Evolutionary conservation across 23 tunicate species (phyloP), one percentile per base, ranked within the genome.

Genomic region (Halocynthia aurantium): DNA sequence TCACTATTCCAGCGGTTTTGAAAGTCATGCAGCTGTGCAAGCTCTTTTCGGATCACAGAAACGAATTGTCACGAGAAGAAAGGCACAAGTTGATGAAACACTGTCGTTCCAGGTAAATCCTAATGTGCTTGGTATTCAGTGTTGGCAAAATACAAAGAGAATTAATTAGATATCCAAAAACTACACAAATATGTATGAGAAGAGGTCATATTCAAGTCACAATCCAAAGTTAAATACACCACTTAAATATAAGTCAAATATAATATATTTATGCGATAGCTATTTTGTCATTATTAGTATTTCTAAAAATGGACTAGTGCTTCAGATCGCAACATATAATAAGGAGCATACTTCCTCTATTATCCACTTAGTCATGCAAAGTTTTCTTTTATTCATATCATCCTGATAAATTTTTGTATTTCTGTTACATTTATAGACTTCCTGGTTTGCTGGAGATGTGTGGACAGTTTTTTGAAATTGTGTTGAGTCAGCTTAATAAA

Each of bases 1-100:
- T 31, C 44, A 31, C 44, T 31, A 1, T 58, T 65, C 31, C 6
- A 65, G 70, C 70, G 15, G 19, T 65, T 10, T 65, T 65, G 70
- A 65, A 10, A 11, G 19, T 65, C 1, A 40, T 65, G 49, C 70
- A 65, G 31, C 22, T 65, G 10, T 65, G 70, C 19, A 65, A 65
- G 19, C 31, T 65, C 22, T 65, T 5, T 65, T 65, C 70, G 0
- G 70, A 65, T 6, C 70, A 65, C 31, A 40, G 70, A 8, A 65
- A 65, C 19, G 70, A 65, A 65, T 15, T 65, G 15, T 65, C 70
- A 6, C 22, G 70, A 65, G 70, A 65, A 2, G 70, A 65, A 65
- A 65, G 70, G 19, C 70, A 65, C 70, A 65, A 49, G 19, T 20
- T 65, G 31, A 65, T 65, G 70, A 65, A 65, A 15, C 70, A 65